Evolutionary conservation across 2,888 invertebrate species (phyloP), one percentile per base, ranked within the genome.

Genomic region (Fissipunctia ypsillon): DNA sequence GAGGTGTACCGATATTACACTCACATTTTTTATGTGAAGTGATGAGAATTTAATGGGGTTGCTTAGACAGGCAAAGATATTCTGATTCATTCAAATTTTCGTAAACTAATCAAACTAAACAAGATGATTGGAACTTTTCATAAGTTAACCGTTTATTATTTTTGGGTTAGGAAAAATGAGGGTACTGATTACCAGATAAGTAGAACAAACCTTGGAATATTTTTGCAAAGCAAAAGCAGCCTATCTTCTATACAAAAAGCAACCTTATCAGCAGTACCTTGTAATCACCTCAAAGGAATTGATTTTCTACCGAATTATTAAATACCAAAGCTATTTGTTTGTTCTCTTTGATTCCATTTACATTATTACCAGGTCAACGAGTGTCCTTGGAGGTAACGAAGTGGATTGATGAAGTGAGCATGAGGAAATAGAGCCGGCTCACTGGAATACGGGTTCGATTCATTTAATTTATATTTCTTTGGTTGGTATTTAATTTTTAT

Each of bases 281-380:
- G 35, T 67, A 75, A 76, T 81, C 54, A 78, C 66, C 69, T 69
- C 52, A 66, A 52, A 70, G 57, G 64, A 84, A 81, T 81, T 60
- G 72, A 74, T 79, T 78, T 61, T 64, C 63, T 45, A 72, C 57
- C 69, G 38, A 80, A 84, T 83, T 78, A 60, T 76, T 80, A 69
- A 78, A 78, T 77, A 76, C 68, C 70, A 64, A 66, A 74, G 65
- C 57, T 73, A 76, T 86, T 85, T 82, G 65, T 85, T 84, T 73
- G 69, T 75, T 72, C 65, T 73, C 57, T 83, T 83, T 78, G 65
- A 71, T 81, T 86, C 72, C 76, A 84, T 84, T 85, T 76, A 66
- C 66, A 64, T 78, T 86, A 86, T 69, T 81, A 70, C 63, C 80
- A 61, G 82, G 60, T 78, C 83, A 79, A 56, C 64, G 31, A 59